These are phyloP conservation scores for Fulmarus glacialis DNA, from an alignment of 2,113 vertebrate species.

Conservation along the genomic window DNA sequence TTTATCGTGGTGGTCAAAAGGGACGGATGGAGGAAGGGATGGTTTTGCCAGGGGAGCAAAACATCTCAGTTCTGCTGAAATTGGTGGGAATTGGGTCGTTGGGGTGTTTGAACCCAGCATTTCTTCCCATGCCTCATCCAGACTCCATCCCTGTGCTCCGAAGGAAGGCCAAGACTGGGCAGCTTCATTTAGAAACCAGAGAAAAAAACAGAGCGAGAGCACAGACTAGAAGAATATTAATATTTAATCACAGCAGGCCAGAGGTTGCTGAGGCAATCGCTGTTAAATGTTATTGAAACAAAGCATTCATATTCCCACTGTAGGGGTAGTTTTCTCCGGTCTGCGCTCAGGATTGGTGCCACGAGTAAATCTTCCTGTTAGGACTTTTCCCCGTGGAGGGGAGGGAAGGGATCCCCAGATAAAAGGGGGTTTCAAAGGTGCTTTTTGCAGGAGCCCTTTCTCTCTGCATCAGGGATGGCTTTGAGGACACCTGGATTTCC, in stretches of 20 bases:
- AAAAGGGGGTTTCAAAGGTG: not conserved
- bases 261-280: constrained; percentile 28
- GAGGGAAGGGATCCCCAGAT: not conserved
- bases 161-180: not conserved
- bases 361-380: not conserved
- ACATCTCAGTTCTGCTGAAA: not conserved
- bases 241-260: constrained; percentile 57
- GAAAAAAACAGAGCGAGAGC: not conserved
- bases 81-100: not conserved
- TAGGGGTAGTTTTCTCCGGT: not conserved
- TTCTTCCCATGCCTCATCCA: not conserved
- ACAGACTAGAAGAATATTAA: constrained; percentile 45
- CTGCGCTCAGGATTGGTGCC: not conserved
- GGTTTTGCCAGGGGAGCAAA: not conserved
- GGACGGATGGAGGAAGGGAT: not conserved
- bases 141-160: not conserved
- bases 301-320: constrained; percentile 6
- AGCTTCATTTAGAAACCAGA: constrained; percentile 15
- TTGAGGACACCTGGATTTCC: not conserved
- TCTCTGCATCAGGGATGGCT: not conserved
- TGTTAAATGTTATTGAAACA: constrained; percentile 67
- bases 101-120: not conserved
- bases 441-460: not conserved
- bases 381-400: not conserved
- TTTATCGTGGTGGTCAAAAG: not conserved